phyloP scores from a whole-genome alignment of 2,888 invertebrate species.

The Hololepta plana region DNA sequence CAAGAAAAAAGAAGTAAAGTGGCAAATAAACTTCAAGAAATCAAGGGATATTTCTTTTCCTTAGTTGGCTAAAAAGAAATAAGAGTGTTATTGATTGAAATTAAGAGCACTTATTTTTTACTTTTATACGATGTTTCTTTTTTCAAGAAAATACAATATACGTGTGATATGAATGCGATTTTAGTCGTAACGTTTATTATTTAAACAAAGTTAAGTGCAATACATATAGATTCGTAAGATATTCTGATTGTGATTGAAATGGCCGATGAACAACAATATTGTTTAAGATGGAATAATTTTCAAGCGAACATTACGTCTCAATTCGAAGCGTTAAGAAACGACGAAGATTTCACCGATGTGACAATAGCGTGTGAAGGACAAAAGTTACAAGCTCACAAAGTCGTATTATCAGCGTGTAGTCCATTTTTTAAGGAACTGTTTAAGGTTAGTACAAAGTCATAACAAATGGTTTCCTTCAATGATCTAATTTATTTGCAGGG shows the following conservation, averaged over 20 bases:
- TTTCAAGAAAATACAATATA: no score
- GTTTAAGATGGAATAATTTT: slow-evolving; percentile 81
- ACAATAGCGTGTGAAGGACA: slow-evolving; percentile 74
- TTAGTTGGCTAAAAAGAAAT: slow-evolving; percentile 26
- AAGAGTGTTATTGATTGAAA: slow-evolving; percentile 26
- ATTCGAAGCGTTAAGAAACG: slow-evolving; percentile 67
- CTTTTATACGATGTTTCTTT: slow-evolving; percentile 15
- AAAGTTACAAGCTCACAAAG: slow-evolving; percentile 69
- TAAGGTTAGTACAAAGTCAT: slow-evolving; percentile 48
- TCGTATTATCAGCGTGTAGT: slow-evolving; percentile 72
- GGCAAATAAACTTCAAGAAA: slow-evolving; percentile 5
- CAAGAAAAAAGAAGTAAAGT: no score
- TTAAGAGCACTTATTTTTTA: slow-evolving; percentile 25
- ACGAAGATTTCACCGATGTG: slow-evolving; percentile 78
- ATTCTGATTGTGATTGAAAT: slow-evolving; percentile 17
- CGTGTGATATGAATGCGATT: no score
- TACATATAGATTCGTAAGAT: slow-evolving; percentile 5
- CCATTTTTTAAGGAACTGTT: slow-evolving; percentile 76
- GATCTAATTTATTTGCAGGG: slow-evolving; percentile 36
- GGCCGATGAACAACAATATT: slow-evolving; percentile 68
- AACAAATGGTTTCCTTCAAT: background rate
- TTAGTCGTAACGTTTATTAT: no score
- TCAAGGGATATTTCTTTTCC: slow-evolving; percentile 25
- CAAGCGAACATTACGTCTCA: slow-evolving; percentile 75
- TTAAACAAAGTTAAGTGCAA: slow-evolving; percentile 5